Evolutionary conservation across 2,888 invertebrate species (phyloP).

Genomic region (Camponotus fellah): DNA sequence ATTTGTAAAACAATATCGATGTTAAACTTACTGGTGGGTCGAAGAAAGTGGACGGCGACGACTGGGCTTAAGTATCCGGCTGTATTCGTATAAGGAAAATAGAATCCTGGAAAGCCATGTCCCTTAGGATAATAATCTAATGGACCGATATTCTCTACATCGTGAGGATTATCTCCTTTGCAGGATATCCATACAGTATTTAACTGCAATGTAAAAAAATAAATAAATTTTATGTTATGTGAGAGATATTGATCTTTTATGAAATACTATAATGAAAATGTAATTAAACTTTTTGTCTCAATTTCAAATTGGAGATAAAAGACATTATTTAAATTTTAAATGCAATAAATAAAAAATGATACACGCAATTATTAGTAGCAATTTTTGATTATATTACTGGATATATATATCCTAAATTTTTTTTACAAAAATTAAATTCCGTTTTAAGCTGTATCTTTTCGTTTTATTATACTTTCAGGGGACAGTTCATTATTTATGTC

Average conservation of each 20-base stretch:
- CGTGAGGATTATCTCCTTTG: slow-evolving; percentile 96
- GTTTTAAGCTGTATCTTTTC: background rate
- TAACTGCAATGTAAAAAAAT: slow-evolving; percentile 87
- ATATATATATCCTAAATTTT: background rate
- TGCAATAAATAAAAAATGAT: background rate
- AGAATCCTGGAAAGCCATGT: slow-evolving; percentile 95
- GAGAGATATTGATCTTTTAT: background rate
- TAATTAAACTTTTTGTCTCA: background rate
- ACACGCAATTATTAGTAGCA: background rate
- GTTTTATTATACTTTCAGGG: background rate
- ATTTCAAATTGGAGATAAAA: background rate
- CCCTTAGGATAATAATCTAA: slow-evolving; percentile 92
- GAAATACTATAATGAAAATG: background rate
- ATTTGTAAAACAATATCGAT: background rate
- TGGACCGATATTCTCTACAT: slow-evolving; percentile 95
- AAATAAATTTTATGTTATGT: background rate
- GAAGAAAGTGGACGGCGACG: slow-evolving; percentile 94
- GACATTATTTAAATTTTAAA: background rate
- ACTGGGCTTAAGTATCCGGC: slow-evolving; percentile 96
- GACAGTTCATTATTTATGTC: background rate
- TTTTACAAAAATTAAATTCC: background rate
- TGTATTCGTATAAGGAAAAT: slow-evolving; percentile 95
- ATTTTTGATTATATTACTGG: background rate
- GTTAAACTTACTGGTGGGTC: slow-evolving; percentile 91
- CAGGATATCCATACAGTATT: slow-evolving; percentile 97